Conservation (phyloP, 2,113 vertebrate genomes). For the Theristicus caerulescens region DNA sequence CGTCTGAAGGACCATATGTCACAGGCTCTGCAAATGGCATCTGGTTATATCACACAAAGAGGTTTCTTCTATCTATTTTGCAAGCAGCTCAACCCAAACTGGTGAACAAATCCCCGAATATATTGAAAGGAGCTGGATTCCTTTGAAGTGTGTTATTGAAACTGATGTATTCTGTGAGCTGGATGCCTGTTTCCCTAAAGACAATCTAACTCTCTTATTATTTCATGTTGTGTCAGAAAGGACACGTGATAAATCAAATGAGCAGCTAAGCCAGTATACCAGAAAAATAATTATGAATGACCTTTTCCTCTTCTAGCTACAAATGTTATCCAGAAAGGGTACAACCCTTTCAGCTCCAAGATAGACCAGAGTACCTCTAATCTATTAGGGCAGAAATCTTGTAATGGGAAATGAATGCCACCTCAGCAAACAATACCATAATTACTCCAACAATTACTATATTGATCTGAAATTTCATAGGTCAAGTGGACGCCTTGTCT, state of each 20-base stretch:
- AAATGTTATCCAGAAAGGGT: conserved; percentile 29
- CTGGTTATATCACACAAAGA: conserved; percentile 45
- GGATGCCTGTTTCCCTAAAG: conserved; percentile 25
- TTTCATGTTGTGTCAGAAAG: conserved; percentile 29
- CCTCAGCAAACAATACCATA: background rate
- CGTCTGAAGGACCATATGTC: conserved; percentile 63
- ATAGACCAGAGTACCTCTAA: background rate
- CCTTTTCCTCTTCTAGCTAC: conserved; percentile 36
- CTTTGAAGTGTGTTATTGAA: conserved; percentile 44
- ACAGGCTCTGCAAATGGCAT: conserved; percentile 61
- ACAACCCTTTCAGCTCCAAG: background rate
- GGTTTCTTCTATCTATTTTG: conserved; percentile 45
- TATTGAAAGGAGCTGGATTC: conserved; percentile 31
- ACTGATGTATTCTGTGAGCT: background rate
- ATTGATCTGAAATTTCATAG: background rate
- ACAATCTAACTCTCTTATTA: background rate
- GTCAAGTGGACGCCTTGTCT: background rate
- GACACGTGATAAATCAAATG: conserved; percentile 8
- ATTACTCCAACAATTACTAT: background rate
- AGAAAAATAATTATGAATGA: conserved; percentile 55
- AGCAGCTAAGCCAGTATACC: background rate
- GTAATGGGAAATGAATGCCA: background rate
- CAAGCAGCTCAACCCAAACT: conserved; percentile 50
- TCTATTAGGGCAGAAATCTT: background rate
- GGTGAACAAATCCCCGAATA: conserved; percentile 27